Evolutionary conservation across 1,140 invertebrate genomes (phyloP), one percentile per base, ranked within the genome.

Genomic region (Drosophila triauraria): DNA sequence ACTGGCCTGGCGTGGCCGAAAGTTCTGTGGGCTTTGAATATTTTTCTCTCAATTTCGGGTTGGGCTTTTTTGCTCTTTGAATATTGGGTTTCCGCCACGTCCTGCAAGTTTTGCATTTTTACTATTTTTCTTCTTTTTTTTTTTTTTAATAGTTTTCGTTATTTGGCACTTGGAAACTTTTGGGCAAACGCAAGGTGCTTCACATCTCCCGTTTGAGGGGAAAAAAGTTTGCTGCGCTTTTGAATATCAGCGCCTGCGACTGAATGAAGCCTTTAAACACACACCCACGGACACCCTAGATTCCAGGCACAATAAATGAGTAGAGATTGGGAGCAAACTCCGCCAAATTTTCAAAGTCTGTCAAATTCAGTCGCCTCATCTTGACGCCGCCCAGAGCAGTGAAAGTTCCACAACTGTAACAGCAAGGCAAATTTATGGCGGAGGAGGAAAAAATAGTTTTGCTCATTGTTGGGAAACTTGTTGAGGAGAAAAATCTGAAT

Each of bases 311-410:
- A 42, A 58, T 59, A 76, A 48, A 58, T 50, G 17, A 44, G 62
- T 17, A 7, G 58, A 42, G 35, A 48, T 32, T 40, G 50, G 6
- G 5, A 12, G 60, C n/a, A 13, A 42, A 51, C 60, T 65, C 20
- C 30, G 10, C 69, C n/a, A 38, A 69, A 69, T 61, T 77, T 68
- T 61, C 43, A 56, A 78, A 77, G 61, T 59, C 71, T 77, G 75
- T 77, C 75, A 77, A 67, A 76, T 47, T 10, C 74, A 75, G 42
- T 54, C 44, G 51, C 35, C 25, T 35, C 40, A 12, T n/a, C 15
- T 17, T 12, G 15, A 32, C 32, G 32, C 4, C 32, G 6, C 15
- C 23, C 8, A 43, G 3, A 30, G 32, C 12, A 35, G 44, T 48
- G 42, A 76, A 76, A 75, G 60, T 75, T 76, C 1, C 10, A 32